Percentiles rank a stretch among this genome's conserved stretches.
phyloP scores from a whole-genome alignment of 2,797 vertebrate species.

The Micropoecilia bifurca region DNA sequence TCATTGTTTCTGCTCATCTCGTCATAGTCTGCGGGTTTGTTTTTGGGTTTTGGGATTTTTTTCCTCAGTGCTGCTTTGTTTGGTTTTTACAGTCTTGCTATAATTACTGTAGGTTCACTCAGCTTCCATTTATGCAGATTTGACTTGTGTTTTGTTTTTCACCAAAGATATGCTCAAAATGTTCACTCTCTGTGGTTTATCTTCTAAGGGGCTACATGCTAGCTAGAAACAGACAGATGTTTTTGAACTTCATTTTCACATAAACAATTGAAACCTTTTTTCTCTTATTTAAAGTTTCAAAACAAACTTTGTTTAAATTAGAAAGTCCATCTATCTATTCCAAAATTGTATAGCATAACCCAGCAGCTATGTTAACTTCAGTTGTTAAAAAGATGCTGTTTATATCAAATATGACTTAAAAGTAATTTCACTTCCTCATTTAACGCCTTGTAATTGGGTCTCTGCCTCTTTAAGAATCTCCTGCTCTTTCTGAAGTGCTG shows the following conservation, averaged over 20 bases:
- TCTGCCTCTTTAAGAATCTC: no score
- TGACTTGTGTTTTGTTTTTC: not conserved
- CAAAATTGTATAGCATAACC: no score
- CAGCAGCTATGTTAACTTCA: no score
- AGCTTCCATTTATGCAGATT: not conserved
- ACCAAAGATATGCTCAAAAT: not conserved
- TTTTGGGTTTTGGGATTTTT: not conserved
- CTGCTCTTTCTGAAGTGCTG: no score
- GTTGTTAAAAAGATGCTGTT: no score
- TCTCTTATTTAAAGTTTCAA: not conserved
- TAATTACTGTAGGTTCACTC: not conserved
- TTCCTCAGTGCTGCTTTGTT: not conserved
- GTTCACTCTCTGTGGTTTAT: not conserved
- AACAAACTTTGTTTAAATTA: no score
- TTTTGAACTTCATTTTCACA: not conserved
- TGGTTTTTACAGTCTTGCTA: not conserved
- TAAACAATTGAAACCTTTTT: not conserved
- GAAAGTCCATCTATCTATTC: not conserved
- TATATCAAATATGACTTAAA: no score
- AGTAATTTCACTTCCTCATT: no score
- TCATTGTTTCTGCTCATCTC: not conserved
- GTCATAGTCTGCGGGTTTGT: not conserved
- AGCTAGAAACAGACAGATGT: not conserved
- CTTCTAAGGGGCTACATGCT: not conserved
- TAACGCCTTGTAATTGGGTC: no score